Conservation (phyloP, 2,797 vertebrate genomes). For the Hirundo rustica region DNA sequence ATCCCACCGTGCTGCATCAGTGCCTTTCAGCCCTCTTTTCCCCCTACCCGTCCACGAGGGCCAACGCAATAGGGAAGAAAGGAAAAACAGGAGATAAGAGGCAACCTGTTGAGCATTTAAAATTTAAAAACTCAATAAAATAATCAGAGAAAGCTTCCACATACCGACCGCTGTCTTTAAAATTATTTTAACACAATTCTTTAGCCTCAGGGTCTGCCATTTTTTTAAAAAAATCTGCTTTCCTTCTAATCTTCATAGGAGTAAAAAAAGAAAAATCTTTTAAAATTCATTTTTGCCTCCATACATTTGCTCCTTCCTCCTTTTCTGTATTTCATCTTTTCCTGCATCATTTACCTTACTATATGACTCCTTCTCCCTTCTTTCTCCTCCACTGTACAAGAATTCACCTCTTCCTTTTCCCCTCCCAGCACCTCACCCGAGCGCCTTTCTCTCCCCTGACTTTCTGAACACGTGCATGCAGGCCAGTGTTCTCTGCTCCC, state of each 20-base stretch:
- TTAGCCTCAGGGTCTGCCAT: background rate
- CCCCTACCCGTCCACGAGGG: accelerated
- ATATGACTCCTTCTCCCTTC: background rate
- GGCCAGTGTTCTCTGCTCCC: background rate
- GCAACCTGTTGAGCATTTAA: background rate
- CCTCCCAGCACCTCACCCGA: background rate
- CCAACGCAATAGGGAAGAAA: background rate
- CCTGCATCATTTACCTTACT: background rate
- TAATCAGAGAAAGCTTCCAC: background rate
- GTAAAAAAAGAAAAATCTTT: background rate
- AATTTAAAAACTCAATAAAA: background rate
- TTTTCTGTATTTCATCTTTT: background rate
- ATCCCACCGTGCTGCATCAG: background rate
- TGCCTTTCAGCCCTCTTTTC: background rate
- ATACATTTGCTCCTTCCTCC: background rate
- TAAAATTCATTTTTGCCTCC: background rate
- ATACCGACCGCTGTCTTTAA: background rate
- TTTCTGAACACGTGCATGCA: accelerated
- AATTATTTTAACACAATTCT: background rate
- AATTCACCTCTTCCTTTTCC: background rate
- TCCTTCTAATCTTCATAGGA: background rate
- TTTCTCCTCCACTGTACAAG: background rate
- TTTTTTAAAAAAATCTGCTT: background rate
- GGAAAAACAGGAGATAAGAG: background rate
- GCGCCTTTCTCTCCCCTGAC: background rate